Percentiles rank a stretch among this genome's conserved stretches.
These are phyloP conservation scores for Zophobas morio DNA, from an alignment of 1,140 invertebrate species.

Conservation along the genomic window DNA sequence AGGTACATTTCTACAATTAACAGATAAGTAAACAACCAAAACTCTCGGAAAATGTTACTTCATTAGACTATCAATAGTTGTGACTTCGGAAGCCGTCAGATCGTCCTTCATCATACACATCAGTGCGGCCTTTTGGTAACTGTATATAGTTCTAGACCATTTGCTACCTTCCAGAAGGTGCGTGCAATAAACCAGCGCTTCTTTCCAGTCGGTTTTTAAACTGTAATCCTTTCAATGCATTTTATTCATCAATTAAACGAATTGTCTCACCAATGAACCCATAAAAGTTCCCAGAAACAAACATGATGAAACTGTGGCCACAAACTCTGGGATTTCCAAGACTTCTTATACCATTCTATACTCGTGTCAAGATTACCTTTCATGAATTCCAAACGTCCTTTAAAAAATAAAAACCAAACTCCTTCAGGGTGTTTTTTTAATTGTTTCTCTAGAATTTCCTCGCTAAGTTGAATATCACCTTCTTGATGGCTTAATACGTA, in stretches of 20 bases:
- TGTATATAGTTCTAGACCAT: slow-evolving; percentile 94
- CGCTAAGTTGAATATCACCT: slow-evolving; percentile 83
- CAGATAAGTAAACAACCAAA: slow-evolving; percentile 21
- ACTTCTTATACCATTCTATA: slow-evolving; percentile 84
- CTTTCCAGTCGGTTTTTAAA: slow-evolving; percentile 77
- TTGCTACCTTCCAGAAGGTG: slow-evolving; percentile 83
- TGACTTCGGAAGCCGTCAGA: slow-evolving; percentile 70
- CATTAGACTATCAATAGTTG: slow-evolving; percentile 74
- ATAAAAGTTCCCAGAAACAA: slow-evolving; percentile 96
- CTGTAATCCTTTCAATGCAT: slow-evolving; percentile 64
- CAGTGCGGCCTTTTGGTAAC: slow-evolving; percentile 89
- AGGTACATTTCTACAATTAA: slow-evolving; percentile 79
- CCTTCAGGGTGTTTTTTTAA: slow-evolving; percentile 85
- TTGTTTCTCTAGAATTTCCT: slow-evolving; percentile 81
- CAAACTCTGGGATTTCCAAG: slow-evolving; percentile 86
- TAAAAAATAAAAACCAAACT: slow-evolving; percentile 94
- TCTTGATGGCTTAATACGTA: slow-evolving; percentile 86
- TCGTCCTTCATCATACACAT: slow-evolving; percentile 80
- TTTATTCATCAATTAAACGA: slow-evolving; percentile 43
- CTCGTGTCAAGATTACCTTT: slow-evolving; percentile 84
- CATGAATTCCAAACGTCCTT: slow-evolving; percentile 87
- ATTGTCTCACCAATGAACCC: slow-evolving; percentile 83
- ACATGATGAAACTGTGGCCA: slow-evolving; percentile 97
- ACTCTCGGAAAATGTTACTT: slow-evolving; percentile 66
- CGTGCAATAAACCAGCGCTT: slow-evolving; percentile 81